Conservation (phyloP, 2,113 vertebrate species). For the Seriola quinqueradiata region DNA sequence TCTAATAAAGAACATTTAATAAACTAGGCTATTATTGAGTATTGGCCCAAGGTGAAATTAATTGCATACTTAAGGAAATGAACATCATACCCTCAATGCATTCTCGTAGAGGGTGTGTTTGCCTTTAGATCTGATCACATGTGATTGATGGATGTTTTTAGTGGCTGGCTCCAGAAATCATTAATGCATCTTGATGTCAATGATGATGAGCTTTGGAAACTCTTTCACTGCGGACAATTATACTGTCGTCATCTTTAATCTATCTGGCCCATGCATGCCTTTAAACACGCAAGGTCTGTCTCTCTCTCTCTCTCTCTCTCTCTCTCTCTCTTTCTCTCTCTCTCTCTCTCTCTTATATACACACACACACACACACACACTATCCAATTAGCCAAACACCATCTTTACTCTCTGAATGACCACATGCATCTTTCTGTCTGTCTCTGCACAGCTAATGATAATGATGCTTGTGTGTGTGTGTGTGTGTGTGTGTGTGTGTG, state of each 20-base stretch:
- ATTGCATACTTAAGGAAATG: slow-evolving; percentile 19
- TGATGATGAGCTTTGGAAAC: slow-evolving; percentile 74
- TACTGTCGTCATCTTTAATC: slow-evolving; percentile 70
- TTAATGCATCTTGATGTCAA: slow-evolving; percentile 69
- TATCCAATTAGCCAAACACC: slow-evolving; percentile 71
- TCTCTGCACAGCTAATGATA: slow-evolving; percentile 71
- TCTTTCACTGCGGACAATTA: slow-evolving; percentile 68
- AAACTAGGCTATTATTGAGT: slow-evolving; percentile 27
- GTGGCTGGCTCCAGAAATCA: slow-evolving; percentile 53
- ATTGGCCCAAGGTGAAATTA: slow-evolving; percentile 32
- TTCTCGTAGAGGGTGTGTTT: slow-evolving; percentile 15
- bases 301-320: background rate
- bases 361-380: background rate
- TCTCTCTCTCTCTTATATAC: background rate
- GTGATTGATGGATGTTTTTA: slow-evolving; percentile 62
- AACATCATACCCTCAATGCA: slow-evolving; percentile 8
- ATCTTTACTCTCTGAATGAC: slow-evolving; percentile 66
- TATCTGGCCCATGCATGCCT: slow-evolving; percentile 47
- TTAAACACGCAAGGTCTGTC: slow-evolving; percentile 37
- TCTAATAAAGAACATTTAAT: slow-evolving; percentile 21
- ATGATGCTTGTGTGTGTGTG: slow-evolving; percentile 30
- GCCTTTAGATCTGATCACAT: slow-evolving; percentile 39
- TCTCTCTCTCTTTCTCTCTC: background rate
- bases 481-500: slow-evolving; percentile 27
- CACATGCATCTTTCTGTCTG: slow-evolving; percentile 72